Conservation (phyloP, 2,888 invertebrate genomes). For the Cryptus armator region DNA sequence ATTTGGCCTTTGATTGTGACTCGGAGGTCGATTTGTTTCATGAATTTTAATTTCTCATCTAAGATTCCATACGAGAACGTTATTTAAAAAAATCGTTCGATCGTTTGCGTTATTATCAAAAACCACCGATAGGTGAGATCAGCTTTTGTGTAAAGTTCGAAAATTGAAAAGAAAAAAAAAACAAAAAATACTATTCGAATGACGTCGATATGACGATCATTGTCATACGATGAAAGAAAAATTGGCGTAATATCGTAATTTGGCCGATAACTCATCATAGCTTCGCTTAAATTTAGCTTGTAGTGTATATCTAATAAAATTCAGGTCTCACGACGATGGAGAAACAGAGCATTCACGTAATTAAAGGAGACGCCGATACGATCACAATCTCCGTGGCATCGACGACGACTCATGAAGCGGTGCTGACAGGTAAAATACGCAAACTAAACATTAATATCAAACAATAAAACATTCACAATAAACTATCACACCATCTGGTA, state of each 20-base stretch:
- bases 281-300: slow-evolving; percentile 75
- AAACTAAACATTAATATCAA: slow-evolving; percentile 50
- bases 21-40: slow-evolving; percentile 11
- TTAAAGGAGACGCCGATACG: slow-evolving; percentile 83
- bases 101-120: slow-evolving; percentile 6
- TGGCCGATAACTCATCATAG: slow-evolving; percentile 55
- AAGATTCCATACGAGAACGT: slow-evolving; percentile 30
- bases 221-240: background rate
- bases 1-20: slow-evolving; percentile 24
- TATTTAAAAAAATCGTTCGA: slow-evolving; percentile 9
- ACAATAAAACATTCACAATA: slow-evolving; percentile 35
- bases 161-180: slow-evolving; percentile 27
- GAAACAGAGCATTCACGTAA: slow-evolving; percentile 82
- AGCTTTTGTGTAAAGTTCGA: slow-evolving; percentile 28
- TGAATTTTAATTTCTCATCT: slow-evolving; percentile 6
- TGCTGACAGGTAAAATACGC: slow-evolving; percentile 88
- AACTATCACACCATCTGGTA: slow-evolving; percentile 27
- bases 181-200: background rate
- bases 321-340: slow-evolving; percentile 82
- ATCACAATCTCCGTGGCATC: slow-evolving; percentile 87
- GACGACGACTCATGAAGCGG: slow-evolving; percentile 88
- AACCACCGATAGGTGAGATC: background rate
- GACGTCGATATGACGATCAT: background rate
- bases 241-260: slow-evolving; percentile 39
- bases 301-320: slow-evolving; percentile 79